Evolutionary conservation across 37 sponge, comb jelly and placozoan species (phyloP).

Genomic region (Axinella damicornis): DNA sequence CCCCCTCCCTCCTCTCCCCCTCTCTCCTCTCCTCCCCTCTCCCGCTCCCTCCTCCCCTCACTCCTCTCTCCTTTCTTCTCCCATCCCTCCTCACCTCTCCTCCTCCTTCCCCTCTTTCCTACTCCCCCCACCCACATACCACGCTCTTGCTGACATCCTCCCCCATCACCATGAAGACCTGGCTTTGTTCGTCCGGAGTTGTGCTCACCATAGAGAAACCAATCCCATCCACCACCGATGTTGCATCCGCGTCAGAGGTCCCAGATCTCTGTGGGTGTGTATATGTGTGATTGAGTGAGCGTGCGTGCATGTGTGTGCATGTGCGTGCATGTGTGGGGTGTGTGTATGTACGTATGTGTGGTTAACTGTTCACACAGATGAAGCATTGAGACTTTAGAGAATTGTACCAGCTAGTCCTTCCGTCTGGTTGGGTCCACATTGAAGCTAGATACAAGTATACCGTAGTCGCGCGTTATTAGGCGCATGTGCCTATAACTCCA

Average conservation of each 20-base stretch:
- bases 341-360: too few species aligned
- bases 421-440: too few species aligned
- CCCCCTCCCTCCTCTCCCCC: not conserved
- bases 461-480: too few species aligned
- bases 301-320: slow-evolving; percentile 47
- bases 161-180: slow-evolving; percentile 72
- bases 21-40: not conserved
- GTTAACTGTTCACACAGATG: not conserved
- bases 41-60: not conserved
- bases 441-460: too few species aligned
- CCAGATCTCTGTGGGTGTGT: slow-evolving; percentile 54
- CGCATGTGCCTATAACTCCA: too few species aligned
- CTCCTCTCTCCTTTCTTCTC: not conserved
- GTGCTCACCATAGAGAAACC: slow-evolving; percentile 11
- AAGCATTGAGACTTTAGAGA: too few species aligned
- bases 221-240: slow-evolving; percentile 19
- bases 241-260: slow-evolving; percentile 40
- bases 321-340: slow-evolving; percentile 48
- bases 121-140: slow-evolving; percentile 41
- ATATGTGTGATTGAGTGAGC: slow-evolving; percentile 14
- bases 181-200: slow-evolving; percentile 46
- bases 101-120: not conserved
- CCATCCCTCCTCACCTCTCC: not conserved
- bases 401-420: too few species aligned
- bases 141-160: slow-evolving; percentile 76